Conservation (phyloP, 2,113 vertebrate genomes). For the Rhynchopsitta pachyrhyncha region DNA sequence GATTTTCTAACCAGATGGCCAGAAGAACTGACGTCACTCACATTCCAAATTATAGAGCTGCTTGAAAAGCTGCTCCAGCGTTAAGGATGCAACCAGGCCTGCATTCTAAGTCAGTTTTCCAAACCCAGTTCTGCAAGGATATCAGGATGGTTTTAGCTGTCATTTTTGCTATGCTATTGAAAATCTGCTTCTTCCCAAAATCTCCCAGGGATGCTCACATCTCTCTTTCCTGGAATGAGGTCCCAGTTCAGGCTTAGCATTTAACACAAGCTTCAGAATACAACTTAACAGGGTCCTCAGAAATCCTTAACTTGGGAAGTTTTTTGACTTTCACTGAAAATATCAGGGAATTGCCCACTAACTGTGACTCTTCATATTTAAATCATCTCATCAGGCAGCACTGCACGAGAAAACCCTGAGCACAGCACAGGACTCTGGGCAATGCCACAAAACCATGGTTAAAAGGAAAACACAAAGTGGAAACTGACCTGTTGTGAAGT, state of each 20-base stretch:
- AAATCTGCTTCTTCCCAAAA: not conserved
- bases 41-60: conserved; percentile 69
- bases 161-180: not conserved
- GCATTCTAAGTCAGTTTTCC: conserved; percentile 16
- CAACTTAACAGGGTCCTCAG: not conserved
- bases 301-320: not conserved
- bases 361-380: not conserved
- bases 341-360: not conserved
- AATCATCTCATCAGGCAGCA: not conserved
- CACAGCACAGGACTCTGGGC: not conserved
- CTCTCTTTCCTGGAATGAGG: not conserved
- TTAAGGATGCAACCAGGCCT: conserved; percentile 50
- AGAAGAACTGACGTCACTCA: conserved; percentile 72
- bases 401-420: not conserved
- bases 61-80: conserved; percentile 58
- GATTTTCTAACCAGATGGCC: conserved; percentile 71
- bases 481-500: not conserved
- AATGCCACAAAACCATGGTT: not conserved
- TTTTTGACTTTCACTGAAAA: not conserved
- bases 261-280: not conserved
- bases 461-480: not conserved
- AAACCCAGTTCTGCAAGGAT: not conserved
- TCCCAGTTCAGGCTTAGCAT: not conserved
- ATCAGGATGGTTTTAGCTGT: not conserved
- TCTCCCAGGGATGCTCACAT: not conserved